Conservation (phyloP, 2,888 invertebrate species). For the Cephus spinipes region DNA sequence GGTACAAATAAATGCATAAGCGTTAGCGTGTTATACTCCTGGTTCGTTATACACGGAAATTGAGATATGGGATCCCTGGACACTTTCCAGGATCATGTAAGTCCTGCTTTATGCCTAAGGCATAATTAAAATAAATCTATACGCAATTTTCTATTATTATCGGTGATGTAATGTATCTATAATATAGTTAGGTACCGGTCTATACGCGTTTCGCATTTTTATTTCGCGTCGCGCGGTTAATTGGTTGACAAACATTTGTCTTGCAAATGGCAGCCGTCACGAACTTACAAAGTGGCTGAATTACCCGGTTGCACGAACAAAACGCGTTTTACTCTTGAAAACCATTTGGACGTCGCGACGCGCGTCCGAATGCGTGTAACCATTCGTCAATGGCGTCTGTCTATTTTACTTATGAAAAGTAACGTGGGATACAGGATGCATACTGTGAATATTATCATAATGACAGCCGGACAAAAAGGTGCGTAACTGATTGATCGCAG, state of each 20-base stretch:
- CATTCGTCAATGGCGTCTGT: constrained; percentile 22
- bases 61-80: background rate
- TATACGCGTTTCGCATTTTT: constrained; percentile 1
- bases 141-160: constrained; percentile 6
- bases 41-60: background rate
- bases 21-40: background rate
- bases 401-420: constrained; percentile 41
- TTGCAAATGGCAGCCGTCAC: constrained; percentile 14
- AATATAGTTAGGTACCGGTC: background rate
- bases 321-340: constrained; percentile 6
- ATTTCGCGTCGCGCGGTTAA: constrained; percentile 17
- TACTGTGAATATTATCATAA: background rate
- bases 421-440: constrained; percentile 11
- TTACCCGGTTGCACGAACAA: constrained; percentile 17
- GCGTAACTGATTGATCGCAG: background rate
- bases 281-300: constrained; percentile 1
- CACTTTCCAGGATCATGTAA: background rate
- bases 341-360: background rate
- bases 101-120: background rate
- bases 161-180: constrained; percentile 9
- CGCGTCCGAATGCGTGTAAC: constrained; percentile 26
- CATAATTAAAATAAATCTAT: background rate
- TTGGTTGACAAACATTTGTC: constrained; percentile 24
- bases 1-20: background rate
- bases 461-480: background rate